Evolutionary conservation across 1,140 invertebrate genomes (phyloP).

Genomic region (Drosophila watanabei): DNA sequence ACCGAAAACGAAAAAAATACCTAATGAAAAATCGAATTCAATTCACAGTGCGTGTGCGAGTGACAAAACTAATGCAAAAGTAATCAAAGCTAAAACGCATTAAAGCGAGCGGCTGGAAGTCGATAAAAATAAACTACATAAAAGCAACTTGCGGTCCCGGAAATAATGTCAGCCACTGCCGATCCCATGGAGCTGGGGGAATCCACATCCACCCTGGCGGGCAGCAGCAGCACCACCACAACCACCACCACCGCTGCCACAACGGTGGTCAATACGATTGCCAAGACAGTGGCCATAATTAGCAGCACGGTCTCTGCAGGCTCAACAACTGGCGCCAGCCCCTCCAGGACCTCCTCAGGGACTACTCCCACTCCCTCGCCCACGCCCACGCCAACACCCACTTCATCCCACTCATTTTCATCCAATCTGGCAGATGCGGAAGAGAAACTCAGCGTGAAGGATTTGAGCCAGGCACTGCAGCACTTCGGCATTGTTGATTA

Average conservation of each 20-base stretch:
- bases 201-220: constrained; percentile 17
- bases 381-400: constrained; percentile 12
- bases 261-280: constrained; percentile 53
- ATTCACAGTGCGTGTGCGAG: constrained; percentile 35
- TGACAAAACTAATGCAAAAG: constrained; percentile 64
- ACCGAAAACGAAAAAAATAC: constrained; percentile 5
- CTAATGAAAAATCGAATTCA: constrained; percentile 64
- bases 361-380: constrained; percentile 1
- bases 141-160: constrained; percentile 73
- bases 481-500: constrained; percentile 90
- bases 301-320: constrained; percentile 62
- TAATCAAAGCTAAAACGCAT: constrained; percentile 70
- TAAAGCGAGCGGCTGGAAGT: constrained; percentile 73
- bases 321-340: constrained; percentile 37
- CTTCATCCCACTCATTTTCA: constrained; percentile 22
- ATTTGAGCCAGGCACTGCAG: constrained; percentile 87
- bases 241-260: constrained; percentile 16
- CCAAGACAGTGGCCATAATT: constrained; percentile 76
- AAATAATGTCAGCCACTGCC: constrained; percentile 67
- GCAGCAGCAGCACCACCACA: constrained; percentile 7
- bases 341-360: constrained; percentile 4
- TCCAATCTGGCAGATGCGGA: constrained; percentile 14
- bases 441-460: constrained; percentile 84
- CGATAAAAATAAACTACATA: constrained; percentile 78
- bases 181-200: constrained; percentile 13